Percentiles rank a stretch among this genome's conserved stretches.
Conservation (phyloP, 2,797 vertebrate species). For the Anguilla pacifica region DNA sequence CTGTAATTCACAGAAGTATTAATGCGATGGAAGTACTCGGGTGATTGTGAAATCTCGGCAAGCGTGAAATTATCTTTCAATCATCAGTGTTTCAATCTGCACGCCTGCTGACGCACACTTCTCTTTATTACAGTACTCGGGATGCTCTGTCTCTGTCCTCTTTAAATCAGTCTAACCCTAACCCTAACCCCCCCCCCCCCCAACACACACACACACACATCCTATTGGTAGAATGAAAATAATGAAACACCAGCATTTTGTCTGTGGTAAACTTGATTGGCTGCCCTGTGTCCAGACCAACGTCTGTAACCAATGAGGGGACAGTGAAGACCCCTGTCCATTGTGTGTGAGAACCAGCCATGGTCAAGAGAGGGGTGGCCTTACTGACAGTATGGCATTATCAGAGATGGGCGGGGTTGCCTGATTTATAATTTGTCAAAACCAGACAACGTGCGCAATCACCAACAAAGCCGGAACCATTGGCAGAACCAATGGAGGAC, state of each 20-base stretch:
- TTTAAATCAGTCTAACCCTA: conserved; percentile 41
- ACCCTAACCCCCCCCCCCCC: too few relatives aligned
- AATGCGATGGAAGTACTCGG: not conserved
- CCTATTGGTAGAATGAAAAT: not conserved
- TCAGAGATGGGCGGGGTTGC: too few relatives aligned
- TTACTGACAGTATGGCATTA: not conserved
- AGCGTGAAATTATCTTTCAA: not conserved
- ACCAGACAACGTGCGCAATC: too few relatives aligned
- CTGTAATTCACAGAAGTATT: not conserved
- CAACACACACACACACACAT: not conserved
- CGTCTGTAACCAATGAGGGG: not conserved
- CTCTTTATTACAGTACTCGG: not conserved
- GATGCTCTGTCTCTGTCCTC: conserved; percentile 11
- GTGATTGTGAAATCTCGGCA: not conserved
- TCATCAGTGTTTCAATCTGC: conserved; percentile 14
- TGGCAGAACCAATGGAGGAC: too few relatives aligned
- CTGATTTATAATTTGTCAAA: too few relatives aligned
- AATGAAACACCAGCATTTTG: not conserved
- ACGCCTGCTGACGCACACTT: not conserved
- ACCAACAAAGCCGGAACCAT: too few relatives aligned
- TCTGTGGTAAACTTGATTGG: not conserved
- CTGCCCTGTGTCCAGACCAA: not conserved
- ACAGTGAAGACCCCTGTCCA: not conserved
- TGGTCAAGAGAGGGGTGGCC: not conserved
- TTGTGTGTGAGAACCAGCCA: not conserved